Evolutionary conservation across 64 coral and sea anemone species (phyloP), one percentile per base, ranked within the genome.

Genomic region (Hydrozoanthus tunicans): DNA sequence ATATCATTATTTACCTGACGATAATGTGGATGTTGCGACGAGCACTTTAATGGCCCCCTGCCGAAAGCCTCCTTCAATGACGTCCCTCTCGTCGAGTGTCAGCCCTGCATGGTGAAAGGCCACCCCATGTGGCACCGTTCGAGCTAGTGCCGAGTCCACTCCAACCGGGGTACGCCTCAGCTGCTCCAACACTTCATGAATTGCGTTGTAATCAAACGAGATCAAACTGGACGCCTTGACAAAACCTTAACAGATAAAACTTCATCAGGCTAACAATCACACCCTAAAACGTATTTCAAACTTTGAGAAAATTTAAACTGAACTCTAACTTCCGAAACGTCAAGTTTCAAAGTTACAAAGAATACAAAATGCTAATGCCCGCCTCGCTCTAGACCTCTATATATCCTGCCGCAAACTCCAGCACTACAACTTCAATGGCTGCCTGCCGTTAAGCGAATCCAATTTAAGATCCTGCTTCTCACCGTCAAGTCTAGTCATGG

Each of bases 81-180:
- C 94, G 90, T 98, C 96, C 76, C 96, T 94, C 86, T 98, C 96
- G 23, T 98, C 96, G 66, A 98, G 86, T 25, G 96, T 98, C 17
- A 98, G 96, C 25, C 96, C 96, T 55, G 96, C 96, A 58, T 98
- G 96, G 77, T 98, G 96, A 84, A 79, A 98, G 12, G 96, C 96
- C 57, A 98, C 96, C 6, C 62, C 90, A 62, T 98, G 93, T 3
- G 96, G 96, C 5, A 98, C 56, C 1, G 81, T 92, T 8, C 90
- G 90, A 23, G 80, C 64, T 15, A 98, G 60, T 23, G 92, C 85
- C 10, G 96, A 98, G 86, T 98, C 96, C 75, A 98, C 59, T 11
- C 96, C 96, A 0, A 93, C 96, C 32, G 90, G 93, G 6, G 93
- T 98, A 51, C 96, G 93, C 62, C 90, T 92, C 9, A 98, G 81